Base-by-base conservation (phyloP, 1,140 invertebrate genomes). In the Diachasmimorpha longicaudata region DNA sequence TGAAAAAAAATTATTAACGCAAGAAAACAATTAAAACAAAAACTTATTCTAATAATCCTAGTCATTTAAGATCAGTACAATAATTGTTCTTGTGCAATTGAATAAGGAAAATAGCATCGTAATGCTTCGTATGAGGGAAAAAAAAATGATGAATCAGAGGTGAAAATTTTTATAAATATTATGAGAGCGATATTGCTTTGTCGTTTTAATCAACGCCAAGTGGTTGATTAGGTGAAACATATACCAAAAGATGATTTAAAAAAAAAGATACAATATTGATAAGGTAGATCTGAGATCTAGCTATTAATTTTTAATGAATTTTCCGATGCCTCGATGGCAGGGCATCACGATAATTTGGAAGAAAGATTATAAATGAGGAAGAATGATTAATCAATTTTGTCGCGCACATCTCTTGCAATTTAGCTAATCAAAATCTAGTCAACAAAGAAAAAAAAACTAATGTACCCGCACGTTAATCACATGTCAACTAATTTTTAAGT, bases 391-490 rank as follows among this genome's bases (percentile, higher is more conserved):
- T 42, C 14, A 55, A 70, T 44, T 70, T 68, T 25, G 31, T 73
- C 19, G 44, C 46, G 16, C 52, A 69, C 48, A 70, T 69, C 37
- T 70, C 42, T 74, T 66, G 48, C 72, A 68, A 72, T 75, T 63
- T 76, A 75, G 73, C 58, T 78, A 78, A 78, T 78, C 73, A 72
- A 78, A 78, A 78, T 78, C 77, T 78, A 78, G 77, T 78, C 77
- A 78, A 70, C 66, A 67, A 52, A 36, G 44, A 66, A 58, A 75
- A n/a, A n/a, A n/a, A n/a, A n/a, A n/a, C n/a, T n/a, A n/a, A 58
- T 69, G 16, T 58, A 73, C 23, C 70, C 68, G 55, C 71, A 70
- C 73, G 66, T 68, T 44, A 37, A 72, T 78, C 55, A 72, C 73
- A 44, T 71, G 19, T 71, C 58, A 46, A 71, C 63, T 71, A 76